Percentiles rank a stretch among this genome's conserved stretches.
Conservation (phyloP, 2,797 vertebrate genomes). For the Aeoliscus strigatus region DNA sequence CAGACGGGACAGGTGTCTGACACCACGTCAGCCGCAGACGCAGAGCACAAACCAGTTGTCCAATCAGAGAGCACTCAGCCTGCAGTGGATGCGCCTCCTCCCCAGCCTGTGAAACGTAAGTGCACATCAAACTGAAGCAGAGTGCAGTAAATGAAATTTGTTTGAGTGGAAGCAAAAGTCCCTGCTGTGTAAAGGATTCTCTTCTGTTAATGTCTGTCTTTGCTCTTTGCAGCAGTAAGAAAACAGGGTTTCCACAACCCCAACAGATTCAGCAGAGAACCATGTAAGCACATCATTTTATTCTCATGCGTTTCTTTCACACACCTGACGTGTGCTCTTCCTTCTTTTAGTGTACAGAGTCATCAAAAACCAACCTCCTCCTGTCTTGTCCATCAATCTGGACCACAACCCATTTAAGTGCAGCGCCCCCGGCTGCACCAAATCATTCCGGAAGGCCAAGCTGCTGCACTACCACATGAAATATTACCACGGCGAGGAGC, state of each 20-base stretch:
- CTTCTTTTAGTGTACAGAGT: constrained; percentile 71
- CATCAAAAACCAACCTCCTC: constrained; percentile 87
- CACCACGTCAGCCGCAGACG: constrained; percentile 43
- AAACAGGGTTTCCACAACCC: constrained; percentile 79
- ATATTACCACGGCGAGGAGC: constrained; percentile 87
- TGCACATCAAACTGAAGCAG: constrained; percentile 6
- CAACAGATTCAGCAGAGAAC: constrained; percentile 82
- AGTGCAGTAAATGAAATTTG: background rate
- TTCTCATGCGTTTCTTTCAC: background rate
- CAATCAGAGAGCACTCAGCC: constrained; percentile 56
- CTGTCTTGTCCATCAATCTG: constrained; percentile 83
- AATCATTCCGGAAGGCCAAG: constrained; percentile 96
- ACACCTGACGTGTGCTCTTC: background rate
- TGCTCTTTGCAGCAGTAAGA: constrained; percentile 65
- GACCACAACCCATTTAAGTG: constrained; percentile 95
- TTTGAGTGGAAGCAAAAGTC: too few relatives aligned
- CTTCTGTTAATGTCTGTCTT: background rate
- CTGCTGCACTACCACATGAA: constrained; percentile 97
- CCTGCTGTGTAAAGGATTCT: background rate
- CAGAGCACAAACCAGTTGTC: constrained; percentile 45
- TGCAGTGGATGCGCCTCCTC: constrained; percentile 37
- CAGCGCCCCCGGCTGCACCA: constrained; percentile 87
- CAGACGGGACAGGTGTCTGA: constrained; percentile 49
- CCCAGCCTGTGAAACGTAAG: constrained; percentile 66
- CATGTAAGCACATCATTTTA: constrained; percentile 66